These are phyloP conservation scores for Bilobella aurantiaca DNA, from an alignment of 1,140 invertebrate species.

Conservation along the genomic window DNA sequence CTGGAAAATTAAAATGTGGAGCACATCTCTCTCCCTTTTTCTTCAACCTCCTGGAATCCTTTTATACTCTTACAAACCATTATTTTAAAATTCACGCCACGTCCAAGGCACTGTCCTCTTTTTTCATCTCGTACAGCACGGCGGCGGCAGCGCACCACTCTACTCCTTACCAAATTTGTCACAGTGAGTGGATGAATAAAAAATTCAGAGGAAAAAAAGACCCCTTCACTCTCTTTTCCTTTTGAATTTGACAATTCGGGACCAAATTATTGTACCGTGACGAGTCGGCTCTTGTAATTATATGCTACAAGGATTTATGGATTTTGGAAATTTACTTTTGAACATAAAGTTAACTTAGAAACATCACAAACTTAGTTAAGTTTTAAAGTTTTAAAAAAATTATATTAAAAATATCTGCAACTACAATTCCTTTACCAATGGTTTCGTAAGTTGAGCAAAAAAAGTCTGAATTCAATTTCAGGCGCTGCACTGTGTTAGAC, in stretches of 20 bases:
- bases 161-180: background rate
- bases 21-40: conserved; percentile 14
- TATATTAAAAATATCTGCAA: too few relatives aligned
- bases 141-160: background rate
- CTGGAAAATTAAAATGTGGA: conserved; percentile 34
- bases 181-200: background rate
- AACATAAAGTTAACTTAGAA: too few relatives aligned
- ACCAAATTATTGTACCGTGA: background rate
- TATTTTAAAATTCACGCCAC: background rate
- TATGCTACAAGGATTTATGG: background rate
- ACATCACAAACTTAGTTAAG: too few relatives aligned
- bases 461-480: too few relatives aligned
- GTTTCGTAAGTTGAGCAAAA: too few relatives aligned
- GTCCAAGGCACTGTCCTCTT: background rate
- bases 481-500: too few relatives aligned
- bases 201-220: background rate
- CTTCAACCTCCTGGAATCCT: background rate
- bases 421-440: too few relatives aligned
- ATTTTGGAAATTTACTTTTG: too few relatives aligned
- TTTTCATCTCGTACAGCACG: conserved; percentile 5
- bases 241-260: background rate
- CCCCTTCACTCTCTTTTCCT: background rate
- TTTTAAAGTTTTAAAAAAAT: too few relatives aligned
- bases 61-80: background rate
- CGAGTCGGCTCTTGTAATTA: background rate